Percentiles rank a stretch among this genome's conserved stretches.
Evolutionary conservation across 23 tunicate genomes (phyloP).

Genomic region (Oikopleura dioica): DNA sequence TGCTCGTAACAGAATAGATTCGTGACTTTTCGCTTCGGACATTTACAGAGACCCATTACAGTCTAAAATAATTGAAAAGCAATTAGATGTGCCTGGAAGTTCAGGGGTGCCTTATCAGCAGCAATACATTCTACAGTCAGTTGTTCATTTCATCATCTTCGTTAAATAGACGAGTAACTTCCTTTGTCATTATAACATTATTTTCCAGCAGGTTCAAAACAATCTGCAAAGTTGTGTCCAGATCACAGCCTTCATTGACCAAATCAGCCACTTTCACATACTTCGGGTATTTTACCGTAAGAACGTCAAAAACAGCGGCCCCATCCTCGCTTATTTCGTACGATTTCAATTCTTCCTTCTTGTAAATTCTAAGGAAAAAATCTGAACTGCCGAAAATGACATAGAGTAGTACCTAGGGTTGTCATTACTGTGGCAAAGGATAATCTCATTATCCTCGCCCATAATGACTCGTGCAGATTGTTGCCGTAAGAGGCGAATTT

Average conservation of each 20-base stretch:
- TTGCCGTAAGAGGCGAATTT: conserved; percentile 41
- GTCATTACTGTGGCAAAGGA: conserved; percentile 39
- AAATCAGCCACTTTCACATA: conserved; percentile 51
- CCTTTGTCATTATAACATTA: too few relatives aligned
- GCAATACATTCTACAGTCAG: too few relatives aligned
- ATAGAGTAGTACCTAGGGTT: conserved; percentile 31
- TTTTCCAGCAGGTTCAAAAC: too few relatives aligned
- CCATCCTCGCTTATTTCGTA: conserved; percentile 24
- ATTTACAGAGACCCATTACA: conserved; percentile 86
- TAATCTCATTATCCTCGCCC: conserved; percentile 11
- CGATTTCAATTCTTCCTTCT: conserved; percentile 41
- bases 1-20: conserved; percentile 85
- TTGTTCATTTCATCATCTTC: too few relatives aligned
- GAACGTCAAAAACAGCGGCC: conserved; percentile 31
- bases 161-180: too few relatives aligned
- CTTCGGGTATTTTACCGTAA: conserved; percentile 32
- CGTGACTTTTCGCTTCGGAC: conserved; percentile 93
- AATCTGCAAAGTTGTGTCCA: too few relatives aligned
- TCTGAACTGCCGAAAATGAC: not conserved
- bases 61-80: too few relatives aligned
- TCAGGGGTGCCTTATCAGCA: too few relatives aligned
- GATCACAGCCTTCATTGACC: too few relatives aligned
- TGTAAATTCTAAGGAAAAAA: conserved; percentile 30
- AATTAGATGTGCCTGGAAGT: too few relatives aligned
- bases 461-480: conserved; percentile 33